Percentiles rank a stretch among this genome's conserved stretches.
These are phyloP conservation scores for Picus viridis DNA, from an alignment of 2,797 vertebrate species.

Conservation along the genomic window DNA sequence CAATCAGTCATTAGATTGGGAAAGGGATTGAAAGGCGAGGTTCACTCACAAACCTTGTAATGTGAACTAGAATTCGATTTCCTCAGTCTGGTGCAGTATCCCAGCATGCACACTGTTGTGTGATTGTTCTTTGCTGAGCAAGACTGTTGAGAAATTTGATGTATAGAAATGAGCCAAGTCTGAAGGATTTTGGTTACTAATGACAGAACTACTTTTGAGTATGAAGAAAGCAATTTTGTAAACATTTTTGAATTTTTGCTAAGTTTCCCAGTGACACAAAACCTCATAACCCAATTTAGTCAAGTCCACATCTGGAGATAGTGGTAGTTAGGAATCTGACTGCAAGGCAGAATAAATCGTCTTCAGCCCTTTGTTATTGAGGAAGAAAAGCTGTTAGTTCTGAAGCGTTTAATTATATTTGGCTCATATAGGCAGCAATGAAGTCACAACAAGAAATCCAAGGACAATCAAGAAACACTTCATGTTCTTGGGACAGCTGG, in stretches of 20 bases:
- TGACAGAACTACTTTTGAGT: background rate
- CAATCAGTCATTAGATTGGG: background rate
- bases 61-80: background rate
- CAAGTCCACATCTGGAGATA: background rate
- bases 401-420: background rate
- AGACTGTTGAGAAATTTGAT: background rate
- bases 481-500: no score
- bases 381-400: background rate
- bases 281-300: background rate
- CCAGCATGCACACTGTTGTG: background rate
- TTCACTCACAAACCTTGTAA: background rate
- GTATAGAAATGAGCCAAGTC: background rate
- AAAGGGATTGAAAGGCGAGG: background rate
- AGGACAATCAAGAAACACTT: no score
- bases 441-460: no score
- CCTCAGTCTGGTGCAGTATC: background rate
- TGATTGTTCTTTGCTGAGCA: background rate
- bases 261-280: background rate
- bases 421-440: background rate
- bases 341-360: background rate
- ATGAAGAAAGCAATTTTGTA: background rate
- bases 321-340: background rate
- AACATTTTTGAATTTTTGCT: background rate
- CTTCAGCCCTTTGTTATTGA: background rate
- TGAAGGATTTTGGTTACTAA: background rate